Base-by-base conservation (phyloP, 1,140 invertebrate species). In the Plodia interpunctella region DNA sequence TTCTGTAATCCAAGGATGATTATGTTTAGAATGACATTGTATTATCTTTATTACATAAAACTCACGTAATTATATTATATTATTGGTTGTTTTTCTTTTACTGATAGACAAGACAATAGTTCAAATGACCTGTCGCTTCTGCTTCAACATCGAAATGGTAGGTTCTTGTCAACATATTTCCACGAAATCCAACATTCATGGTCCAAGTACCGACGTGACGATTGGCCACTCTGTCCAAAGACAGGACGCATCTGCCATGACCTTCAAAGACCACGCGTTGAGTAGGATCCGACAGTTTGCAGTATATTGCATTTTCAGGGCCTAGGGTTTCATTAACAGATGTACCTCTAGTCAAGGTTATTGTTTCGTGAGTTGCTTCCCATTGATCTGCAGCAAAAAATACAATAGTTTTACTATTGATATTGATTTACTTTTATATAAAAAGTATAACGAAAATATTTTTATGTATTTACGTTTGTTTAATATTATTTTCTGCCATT, bases 231-330 rank as follows among this genome's bases (percentile, higher is more conserved):
- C 68, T 70, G 6, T 72, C 64, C 6, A 88, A 5, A 8, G n/a
- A 59, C 6, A 84, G 55, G 18, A 57, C 67, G 54, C 83, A 88
- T 50, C 65, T 75, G 18, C 85, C 82, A 55, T 83, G 81, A 11
- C 71, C 70, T 15, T 88, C 76, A 50, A 70, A 86, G 8, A 78
- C 62, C 11, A 61, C 49, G 15, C 56, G 10, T 0, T 64, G 56
- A 11, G 44, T 17, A 1, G 76, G 71, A 35, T 76, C 69, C 5
- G 49, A n/a, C 6, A 80, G 25, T 57, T 51, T 72, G 55, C 85
- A 88, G 63, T 82, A 85, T 0, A 84, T 62, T 0, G 77, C 72
- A 44, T 76, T 60, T 57, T 78, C 72, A 0, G 85, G 71, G 4
- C 85, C 85, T 10, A 87, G 15, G 4, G 52, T 52, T 19, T 61